phyloP scores from a whole-genome alignment of 2,888 invertebrate genomes.

The Stenodera caucasica region DNA sequence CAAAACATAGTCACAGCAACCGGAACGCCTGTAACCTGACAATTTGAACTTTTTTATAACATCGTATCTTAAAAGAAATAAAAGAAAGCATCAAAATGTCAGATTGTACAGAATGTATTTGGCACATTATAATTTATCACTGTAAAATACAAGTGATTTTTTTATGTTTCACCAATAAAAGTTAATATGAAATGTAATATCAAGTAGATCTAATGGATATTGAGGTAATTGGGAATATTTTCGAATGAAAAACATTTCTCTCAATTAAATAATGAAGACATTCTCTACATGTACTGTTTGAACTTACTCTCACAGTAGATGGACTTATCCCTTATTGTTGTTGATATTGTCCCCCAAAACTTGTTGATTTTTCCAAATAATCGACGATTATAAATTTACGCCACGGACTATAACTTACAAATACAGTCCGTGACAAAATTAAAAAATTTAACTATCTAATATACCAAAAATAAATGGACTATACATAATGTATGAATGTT shows the following conservation, averaged over 20 bases:
- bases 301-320: constrained; percentile 44
- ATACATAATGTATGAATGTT: neutral
- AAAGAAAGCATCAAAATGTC: neutral
- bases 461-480: constrained; percentile 33
- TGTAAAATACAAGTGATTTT: neutral
- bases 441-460: constrained; percentile 35
- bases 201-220: neutral
- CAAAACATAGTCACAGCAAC: constrained; percentile 4
- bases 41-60: neutral
- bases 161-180: no score
- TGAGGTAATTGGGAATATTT: constrained; percentile 23
- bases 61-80: neutral
- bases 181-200: no score
- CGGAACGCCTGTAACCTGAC: constrained; percentile 6
- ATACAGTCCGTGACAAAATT: constrained; percentile 52
- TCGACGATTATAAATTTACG: constrained; percentile 43
- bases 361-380: constrained; percentile 41
- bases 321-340: constrained; percentile 41
- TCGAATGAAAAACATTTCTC: constrained; percentile 30
- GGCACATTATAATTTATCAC: neutral
- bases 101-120: constrained; percentile 3
- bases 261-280: constrained; percentile 24
- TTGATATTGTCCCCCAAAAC: constrained; percentile 39
- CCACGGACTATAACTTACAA: constrained; percentile 57
- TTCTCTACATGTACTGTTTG: constrained; percentile 41